Evolutionary conservation across 2,888 invertebrate genomes (phyloP).

Genomic region (Agrotis segetum): DNA sequence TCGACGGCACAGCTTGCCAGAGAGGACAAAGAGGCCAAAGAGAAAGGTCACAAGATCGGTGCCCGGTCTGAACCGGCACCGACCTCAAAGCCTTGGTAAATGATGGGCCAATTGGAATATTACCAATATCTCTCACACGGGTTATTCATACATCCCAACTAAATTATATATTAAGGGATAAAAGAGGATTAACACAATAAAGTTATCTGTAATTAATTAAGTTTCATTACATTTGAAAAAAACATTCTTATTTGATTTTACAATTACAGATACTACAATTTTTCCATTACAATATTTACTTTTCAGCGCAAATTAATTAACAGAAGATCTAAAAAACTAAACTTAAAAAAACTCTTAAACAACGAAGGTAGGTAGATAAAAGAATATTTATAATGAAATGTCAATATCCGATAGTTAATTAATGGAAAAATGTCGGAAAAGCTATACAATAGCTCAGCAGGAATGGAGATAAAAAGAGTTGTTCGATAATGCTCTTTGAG

Average conservation of each 20-base stretch:
- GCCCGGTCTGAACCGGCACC: conserved; percentile 20
- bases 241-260: not conserved
- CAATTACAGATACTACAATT: not conserved
- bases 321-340: not conserved
- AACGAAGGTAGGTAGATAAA: not conserved
- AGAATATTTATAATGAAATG: not conserved
- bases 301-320: not conserved
- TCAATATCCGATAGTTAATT: conserved; percentile 1
- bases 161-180: not conserved
- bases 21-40: conserved; percentile 10
- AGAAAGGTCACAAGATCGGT: conserved; percentile 38
- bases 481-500: conserved; percentile 6
- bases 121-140: conserved; percentile 14
- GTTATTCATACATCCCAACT: not conserved
- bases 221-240: not conserved
- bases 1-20: conserved; percentile 6
- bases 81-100: conserved; percentile 23
- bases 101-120: conserved; percentile 18
- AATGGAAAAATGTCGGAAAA: conserved; percentile 10
- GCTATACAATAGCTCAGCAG: conserved; percentile 10
- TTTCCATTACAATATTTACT: not conserved
- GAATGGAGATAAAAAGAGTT: conserved; percentile 10
- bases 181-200: not conserved
- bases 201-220: not conserved
- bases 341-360: not conserved